Base-by-base conservation (phyloP, 2,888 invertebrate species). In the Coelopa pilipes region DNA sequence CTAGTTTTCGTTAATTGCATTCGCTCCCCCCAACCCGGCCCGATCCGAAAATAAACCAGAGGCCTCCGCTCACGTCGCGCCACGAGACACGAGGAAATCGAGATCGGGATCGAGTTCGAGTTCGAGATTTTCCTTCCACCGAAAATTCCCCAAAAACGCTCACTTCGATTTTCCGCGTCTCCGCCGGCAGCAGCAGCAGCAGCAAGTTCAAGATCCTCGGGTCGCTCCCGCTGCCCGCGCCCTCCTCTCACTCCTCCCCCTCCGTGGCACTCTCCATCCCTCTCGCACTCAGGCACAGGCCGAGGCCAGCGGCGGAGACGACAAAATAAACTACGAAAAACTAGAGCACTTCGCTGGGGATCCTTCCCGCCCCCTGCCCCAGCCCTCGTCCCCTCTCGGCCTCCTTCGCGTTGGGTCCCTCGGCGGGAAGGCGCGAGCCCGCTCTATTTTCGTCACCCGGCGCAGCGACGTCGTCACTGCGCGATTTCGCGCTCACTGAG, bases 271-370 rank as follows among this genome's bases (percentile, higher is more conserved):
- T 49, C 49, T 59, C 46, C 24, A 13, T 50, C 49, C 47, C 17
- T 47, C 47, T 47, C 65, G 19, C 47, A 47, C 59, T 59, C 83
- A 83, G 74, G 53, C 65, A 13, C 65, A n/a, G n/a, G n/a, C n/a
- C n/a, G n/a, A n/a, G n/a, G 49, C 11, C 17, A 72, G 24, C 72
- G 73, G 15, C 50, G 47, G 72, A 77, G 49, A 74, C 70, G n/a
- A 77, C 60, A 53, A 71, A 71, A 71, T 65, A 71, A 71, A 71
- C 71, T 55, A 55, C 63, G 55, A 71, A 77, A 83, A 84, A 82
- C 80, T 84, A 83, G 82, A 83, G 81, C 83, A 83, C 82, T 84
- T 83, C 83, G 84, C 84, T 84, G 84, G 84, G 85, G 84, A 83
- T 84, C 84, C 76, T 72, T 63, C 9, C 57, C 71, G 45, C 57